Conservation (phyloP, 2,888 invertebrate species). For the Eulithis prunata region DNA sequence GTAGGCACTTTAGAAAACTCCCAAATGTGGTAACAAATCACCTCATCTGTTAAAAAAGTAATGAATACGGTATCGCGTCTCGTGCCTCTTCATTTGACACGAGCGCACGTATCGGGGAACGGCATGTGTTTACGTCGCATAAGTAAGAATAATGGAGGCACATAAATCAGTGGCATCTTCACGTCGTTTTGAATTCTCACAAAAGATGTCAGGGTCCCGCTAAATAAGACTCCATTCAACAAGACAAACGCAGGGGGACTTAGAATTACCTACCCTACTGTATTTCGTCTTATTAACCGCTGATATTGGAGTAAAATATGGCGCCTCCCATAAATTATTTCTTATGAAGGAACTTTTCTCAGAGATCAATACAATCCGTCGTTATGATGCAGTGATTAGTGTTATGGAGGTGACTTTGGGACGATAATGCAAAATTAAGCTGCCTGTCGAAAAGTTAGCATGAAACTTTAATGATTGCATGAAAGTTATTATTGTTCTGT, state of each 20-base stretch:
- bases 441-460: constrained; percentile 59
- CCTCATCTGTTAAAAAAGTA: constrained; percentile 37
- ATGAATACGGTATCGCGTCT: constrained; percentile 34
- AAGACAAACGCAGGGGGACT: constrained; percentile 49
- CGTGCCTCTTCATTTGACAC: constrained; percentile 44
- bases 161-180: constrained; percentile 76
- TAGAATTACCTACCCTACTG: constrained; percentile 45
- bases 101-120: constrained; percentile 49
- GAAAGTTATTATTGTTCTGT: constrained; percentile 55
- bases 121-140: constrained; percentile 76
- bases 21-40: not conserved
- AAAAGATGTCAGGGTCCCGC: constrained; percentile 61
- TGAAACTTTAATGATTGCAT: constrained; percentile 41
- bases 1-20: not conserved
- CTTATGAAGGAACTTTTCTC: not conserved
- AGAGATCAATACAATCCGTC: not conserved
- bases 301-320: constrained; percentile 18
- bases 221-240: constrained; percentile 57
- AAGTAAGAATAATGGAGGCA: constrained; percentile 74
- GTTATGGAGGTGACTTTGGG: not conserved
- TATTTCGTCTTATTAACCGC: constrained; percentile 47
- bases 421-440: constrained; percentile 48
- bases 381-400: not conserved
- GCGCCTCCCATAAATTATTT: not conserved
- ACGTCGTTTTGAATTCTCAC: constrained; percentile 72